Base-by-base conservation (phyloP, 2,888 invertebrate genomes). In the Heliconius cydno region DNA sequence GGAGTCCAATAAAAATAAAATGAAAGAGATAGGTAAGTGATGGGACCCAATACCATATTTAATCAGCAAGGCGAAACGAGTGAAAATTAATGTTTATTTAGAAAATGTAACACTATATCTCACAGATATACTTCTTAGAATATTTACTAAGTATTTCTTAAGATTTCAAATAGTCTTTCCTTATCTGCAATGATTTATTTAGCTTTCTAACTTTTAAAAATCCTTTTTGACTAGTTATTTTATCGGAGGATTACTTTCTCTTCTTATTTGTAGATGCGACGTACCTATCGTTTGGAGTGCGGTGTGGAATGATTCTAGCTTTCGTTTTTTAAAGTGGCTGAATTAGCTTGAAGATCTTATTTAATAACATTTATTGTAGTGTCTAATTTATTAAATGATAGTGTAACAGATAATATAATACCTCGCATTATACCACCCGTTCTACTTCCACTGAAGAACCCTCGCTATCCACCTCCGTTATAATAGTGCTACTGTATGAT, bases 241-340 rank as follows among this genome's bases (percentile, higher is more conserved):
- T 34, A 65, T 66, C 46, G 70, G 34, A 34, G 30, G 65, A 52
- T n/a, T 3, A 46, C 68, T 80, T 80, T 80, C 80, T 77, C 77
- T 46, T 38, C 72, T 57, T 60, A 76, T 78, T 52, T 52, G 52
- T 52, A 52, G 52, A 78, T n/a, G 78, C 13, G 65, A 41, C 41
- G 34, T n/a, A n/a, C n/a, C n/a, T 22, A 66, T 25, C 60, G 57
- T 67, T 76, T 41, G 34, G 25, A 73, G 28, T 63, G 60, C n/a
- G 41, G n/a, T 46, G 19, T 73, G 22, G 65, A 60, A 71, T n/a
- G 71, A 7, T 52, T 30, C 34, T 25, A 46, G 34, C 68, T 73
- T 79, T 77, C 68, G 30, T 77, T 67, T 67, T 73, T 41, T 68
- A 25, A 38, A 22, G 6, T 57, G 25, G 19, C 3, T 57, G 66